Evolutionary conservation across 2,888 invertebrate genomes (phyloP), one percentile per base, ranked within the genome.

Genomic region (Aporophyla lueneburgensis): DNA sequence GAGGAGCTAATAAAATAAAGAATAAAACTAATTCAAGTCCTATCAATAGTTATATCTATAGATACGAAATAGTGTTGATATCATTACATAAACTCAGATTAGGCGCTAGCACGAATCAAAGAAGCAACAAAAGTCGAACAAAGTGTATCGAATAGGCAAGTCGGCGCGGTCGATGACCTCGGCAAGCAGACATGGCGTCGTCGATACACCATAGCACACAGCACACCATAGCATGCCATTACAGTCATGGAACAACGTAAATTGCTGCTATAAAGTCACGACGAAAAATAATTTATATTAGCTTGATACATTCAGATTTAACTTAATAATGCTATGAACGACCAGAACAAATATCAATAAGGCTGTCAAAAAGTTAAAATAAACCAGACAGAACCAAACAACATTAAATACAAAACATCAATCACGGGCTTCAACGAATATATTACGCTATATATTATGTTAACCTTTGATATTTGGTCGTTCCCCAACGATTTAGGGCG

Each of bases 111-210:
- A 89, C 89, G 88, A 92, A 91, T 91, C 90, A 87, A 89, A 92
- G 90, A 88, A 91, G 89, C 87, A 90, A 91, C 90, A 88, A 90
- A 91, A 91, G 91, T 91, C 89, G 88, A 91, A 93, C 93, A 93
- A 92, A 93, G 90, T 92, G 90, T 93, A 92, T 92, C 91, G 90
- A 93, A 92, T 93, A 92, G 91, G 89, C 93, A 91, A 92, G 92
- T 89, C 90, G 89, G 83, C 83, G 88, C 87, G 95, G 93, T 87
- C 94, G 86, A 90, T 92, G 93, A 94, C 93, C 96, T 88, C 89
- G 87, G 88, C 83, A 89, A 87, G 92, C 91, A 95, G 95, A 95
- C 96, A 93, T 93, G 93, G 94, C 94, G 95, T 93, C 94, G 93
- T 88, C 94, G 88, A 91, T 90, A 92, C 91, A 91, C 94, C 93